Evolutionary conservation across 2,888 invertebrate genomes (phyloP), one percentile per base, ranked within the genome.

Genomic region (Agonopterix subpropinquella): DNA sequence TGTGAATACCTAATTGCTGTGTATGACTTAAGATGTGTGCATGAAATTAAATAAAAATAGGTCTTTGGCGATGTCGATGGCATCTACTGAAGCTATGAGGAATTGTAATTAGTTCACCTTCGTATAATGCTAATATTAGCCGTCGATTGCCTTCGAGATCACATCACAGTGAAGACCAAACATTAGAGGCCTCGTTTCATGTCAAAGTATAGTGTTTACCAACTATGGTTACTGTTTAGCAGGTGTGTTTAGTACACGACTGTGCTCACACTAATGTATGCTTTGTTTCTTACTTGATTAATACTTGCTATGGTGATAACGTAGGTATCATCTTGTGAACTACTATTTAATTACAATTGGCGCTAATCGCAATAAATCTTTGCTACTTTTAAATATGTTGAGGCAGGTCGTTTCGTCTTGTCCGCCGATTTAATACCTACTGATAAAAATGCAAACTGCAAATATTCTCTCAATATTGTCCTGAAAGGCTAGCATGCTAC

Each of bases 141-240:
- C 70, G 71, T 73, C 64, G 44, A 36, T 37, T 47, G 41, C 44
- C 28, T 28, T 28, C 45, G 53, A 48, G 49, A 62, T 63, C 61
- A 60, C 57, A 60, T 61, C 60, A 62, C 60, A 51, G 55, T 28
- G 28, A 57, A 53, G 60, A 61, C 59, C 53, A 47, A 58, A 60
- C 58, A 66, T 66, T 64, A 45, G 47, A 47, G 47, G 36, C 37
- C 41, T 28, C 41, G 44, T 47, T 64, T 61, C 66, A 70, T 70
- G 65, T 57, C 63, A 61, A 65, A 69, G 62, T 61, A 62, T 49
- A 61, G 55, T 65, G 57, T 66, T 66, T 63, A 67, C 59, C 58
- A 55, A 53, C 52, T 54, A 28, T 28, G 28, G 28, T 28, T 28
- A 28, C 28, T 28, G 7, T 28, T 28, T 28, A 28, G 28, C 28